Evolutionary conservation across 2,797 vertebrate species (phyloP), one percentile per base, ranked within the genome.

Genomic region (Macrochelys suwanniensis): DNA sequence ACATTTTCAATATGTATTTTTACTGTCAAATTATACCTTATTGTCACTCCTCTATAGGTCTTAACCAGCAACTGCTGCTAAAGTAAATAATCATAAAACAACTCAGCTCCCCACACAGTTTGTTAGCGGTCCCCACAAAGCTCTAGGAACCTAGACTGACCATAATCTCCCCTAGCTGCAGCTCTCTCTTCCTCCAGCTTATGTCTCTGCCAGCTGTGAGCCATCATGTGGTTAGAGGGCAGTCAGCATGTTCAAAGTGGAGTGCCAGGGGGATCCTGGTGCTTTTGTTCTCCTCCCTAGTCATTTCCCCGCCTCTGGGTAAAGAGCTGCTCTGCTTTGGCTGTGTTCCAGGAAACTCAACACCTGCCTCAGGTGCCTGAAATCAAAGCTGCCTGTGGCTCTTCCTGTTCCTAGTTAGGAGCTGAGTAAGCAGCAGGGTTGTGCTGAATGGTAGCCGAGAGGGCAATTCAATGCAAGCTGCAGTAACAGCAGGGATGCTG

Each of bases 361-460:
- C 26, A 2, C 21, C 65, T 79, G 61, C 8, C 21, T 4, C 96
- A 97, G 95, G 89, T 98, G 96, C 59, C 85, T 56, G 50, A 79
- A 89, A 31, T 97, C 0, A 0, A 33, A n/a, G 33, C 61, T 89
- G 59, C n/a, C 0, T 0, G 28, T 26, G 78, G 57, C 21, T 31
- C 49, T 89, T 85, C 68, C 80, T 80, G 61, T 65, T 88, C 89
- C 91, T 81, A 45, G 80, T 9, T 77, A 80, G 19, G 74, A 47
- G 11, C 10, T 84, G 9, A 31, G 45, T 2, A 7, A 71, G 54
- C 2, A 15, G 33, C 31, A 11, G 26, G 56, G 26, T 1, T 12
- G 45, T 37, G 65, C 6, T 83, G 53, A 7, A 2, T 33, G 65
- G 5, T 0, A 8, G n/a, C 49, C 13, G 78, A 53, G 50, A n/a